Conservation (phyloP, 1,140 invertebrate species). For the Dendrolimus kikuchii region DNA sequence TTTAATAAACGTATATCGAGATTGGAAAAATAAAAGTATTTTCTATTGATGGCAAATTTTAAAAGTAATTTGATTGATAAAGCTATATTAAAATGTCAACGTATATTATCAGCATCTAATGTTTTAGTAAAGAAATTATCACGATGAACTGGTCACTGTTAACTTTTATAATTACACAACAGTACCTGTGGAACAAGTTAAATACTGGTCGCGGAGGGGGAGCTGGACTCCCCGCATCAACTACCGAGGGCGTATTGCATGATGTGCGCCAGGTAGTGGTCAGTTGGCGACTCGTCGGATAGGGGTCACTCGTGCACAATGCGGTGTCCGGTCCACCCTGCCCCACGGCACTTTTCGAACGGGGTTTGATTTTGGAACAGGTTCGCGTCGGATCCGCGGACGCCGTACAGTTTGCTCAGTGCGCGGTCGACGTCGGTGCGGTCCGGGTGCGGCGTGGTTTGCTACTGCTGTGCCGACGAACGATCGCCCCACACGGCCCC, state of each 20-base stretch:
- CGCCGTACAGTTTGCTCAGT: conserved; percentile 29
- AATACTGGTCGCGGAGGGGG: conserved; percentile 37
- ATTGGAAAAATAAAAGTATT: no score
- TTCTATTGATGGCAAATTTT: no score
- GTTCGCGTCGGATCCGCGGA: conserved; percentile 17
- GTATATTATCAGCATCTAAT: conserved; percentile 21
- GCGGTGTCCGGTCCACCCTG: conserved; percentile 46
- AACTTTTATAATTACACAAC: conserved; percentile 27
- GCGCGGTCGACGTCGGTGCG: conserved; percentile 45
- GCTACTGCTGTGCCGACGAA: conserved; percentile 37
- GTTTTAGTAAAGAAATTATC: conserved; percentile 18
- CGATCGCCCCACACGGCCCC: conserved; percentile 30
- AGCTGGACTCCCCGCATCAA: conserved; percentile 46
- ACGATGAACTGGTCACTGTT: conserved; percentile 29
- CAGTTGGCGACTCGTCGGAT: conserved; percentile 37
- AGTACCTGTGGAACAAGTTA: conserved; percentile 58
- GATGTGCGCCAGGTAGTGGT: conserved; percentile 38
- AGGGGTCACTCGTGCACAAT: conserved; percentile 58
- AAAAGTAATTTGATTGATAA: no score
- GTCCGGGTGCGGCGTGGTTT: conserved; percentile 49
- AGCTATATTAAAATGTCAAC: no score
- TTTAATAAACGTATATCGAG: no score
- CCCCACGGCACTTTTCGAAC: conserved; percentile 10
- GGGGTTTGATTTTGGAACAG: conserved; percentile 32
- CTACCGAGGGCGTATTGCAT: conserved; percentile 50